phyloP scores from a whole-genome alignment of 2,888 invertebrate genomes.

The Eremobia ochroleuca region DNA sequence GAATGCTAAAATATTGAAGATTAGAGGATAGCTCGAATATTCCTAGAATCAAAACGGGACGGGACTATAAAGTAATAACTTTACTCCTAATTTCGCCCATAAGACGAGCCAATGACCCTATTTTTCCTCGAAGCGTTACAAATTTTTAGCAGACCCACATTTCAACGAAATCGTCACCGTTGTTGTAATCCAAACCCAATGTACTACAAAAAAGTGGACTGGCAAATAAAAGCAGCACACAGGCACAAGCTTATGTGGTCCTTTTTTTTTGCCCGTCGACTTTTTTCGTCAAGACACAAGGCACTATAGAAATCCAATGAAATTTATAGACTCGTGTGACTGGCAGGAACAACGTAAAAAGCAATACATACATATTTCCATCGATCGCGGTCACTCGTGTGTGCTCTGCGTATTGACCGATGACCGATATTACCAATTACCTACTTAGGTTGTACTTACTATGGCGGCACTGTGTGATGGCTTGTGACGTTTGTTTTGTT shows the following conservation, averaged over 20 bases:
- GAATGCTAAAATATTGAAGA: conserved; percentile 3
- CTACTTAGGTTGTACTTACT: neutral
- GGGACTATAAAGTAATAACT: neutral
- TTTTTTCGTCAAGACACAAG: no score
- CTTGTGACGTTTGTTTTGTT: no score
- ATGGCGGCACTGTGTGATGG: neutral
- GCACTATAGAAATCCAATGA: conserved; percentile 12
- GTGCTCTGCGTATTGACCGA: neutral
- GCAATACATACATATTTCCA: conserved; percentile 5
- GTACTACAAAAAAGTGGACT: no score
- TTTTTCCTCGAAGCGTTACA: neutral
- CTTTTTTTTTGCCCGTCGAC: no score
- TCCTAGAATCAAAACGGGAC: neutral
- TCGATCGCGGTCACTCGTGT: conserved; percentile 8
- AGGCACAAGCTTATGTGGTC: no score
- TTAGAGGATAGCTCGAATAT: neutral
- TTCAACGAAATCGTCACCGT: neutral
- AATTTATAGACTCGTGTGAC: conserved; percentile 15
- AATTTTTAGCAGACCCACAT: neutral
- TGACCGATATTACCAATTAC: neutral
- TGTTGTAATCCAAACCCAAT: neutral
- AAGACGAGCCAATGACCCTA: no score
- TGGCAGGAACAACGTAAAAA: conserved; percentile 1
- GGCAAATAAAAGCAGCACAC: neutral
- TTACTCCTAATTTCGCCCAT: neutral